Conservation (phyloP, 2,888 invertebrate species). For the Aphelenchoides bicaudatus region DNA sequence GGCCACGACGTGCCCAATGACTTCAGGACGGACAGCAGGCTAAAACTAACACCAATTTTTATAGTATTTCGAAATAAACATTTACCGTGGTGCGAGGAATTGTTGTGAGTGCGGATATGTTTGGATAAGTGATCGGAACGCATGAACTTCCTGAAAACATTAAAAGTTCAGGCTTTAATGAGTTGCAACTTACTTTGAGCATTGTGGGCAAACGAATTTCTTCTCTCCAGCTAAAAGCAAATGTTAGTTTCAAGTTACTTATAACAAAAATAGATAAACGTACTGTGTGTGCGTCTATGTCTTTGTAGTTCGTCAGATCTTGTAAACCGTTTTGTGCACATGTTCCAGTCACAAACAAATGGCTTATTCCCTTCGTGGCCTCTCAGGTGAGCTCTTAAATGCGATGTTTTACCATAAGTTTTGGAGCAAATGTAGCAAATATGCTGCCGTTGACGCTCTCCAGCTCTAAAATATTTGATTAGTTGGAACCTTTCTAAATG, state of each 20-base stretch:
- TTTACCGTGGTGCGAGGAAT: no score
- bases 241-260: background rate
- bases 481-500: background rate
- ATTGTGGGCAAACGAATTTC: conserved; percentile 48
- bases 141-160: conserved; percentile 60
- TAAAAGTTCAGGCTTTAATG: no score
- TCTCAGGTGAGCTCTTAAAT: conserved; percentile 45
- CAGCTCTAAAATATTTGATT: conserved; percentile 16
- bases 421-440: conserved; percentile 58
- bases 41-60: no score
- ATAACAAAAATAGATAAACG: background rate
- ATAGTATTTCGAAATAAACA: no score
- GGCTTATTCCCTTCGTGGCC: conserved; percentile 55
- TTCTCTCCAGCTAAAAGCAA: conserved; percentile 60
- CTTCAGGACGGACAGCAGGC: conserved; percentile 19
- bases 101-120: conserved; percentile 52
- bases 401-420: conserved; percentile 54
- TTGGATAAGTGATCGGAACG: conserved; percentile 57
- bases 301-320: conserved; percentile 58
- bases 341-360: conserved; percentile 55
- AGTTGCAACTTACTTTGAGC: no score
- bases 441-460: conserved; percentile 49
- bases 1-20: conserved; percentile 18
- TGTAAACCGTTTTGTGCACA: conserved; percentile 56
- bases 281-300: conserved; percentile 37